Evolutionary conservation across 2,113 vertebrate species (phyloP).

Genomic region (Archocentrus centrarchus): DNA sequence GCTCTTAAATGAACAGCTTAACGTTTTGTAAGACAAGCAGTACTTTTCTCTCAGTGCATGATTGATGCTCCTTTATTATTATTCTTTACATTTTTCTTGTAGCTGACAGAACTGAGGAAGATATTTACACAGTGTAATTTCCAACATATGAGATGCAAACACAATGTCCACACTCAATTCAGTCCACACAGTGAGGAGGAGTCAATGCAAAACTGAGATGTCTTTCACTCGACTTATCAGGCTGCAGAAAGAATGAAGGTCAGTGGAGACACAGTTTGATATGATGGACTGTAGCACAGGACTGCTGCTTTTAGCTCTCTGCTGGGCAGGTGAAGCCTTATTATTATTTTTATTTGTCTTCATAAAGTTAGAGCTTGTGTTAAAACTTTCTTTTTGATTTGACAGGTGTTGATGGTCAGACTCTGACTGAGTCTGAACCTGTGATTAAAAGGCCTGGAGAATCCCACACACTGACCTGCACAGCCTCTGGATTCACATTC

Average conservation of each 20-base stretch:
- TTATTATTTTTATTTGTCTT: background rate
- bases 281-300: background rate
- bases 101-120: too few species aligned
- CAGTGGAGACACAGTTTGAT: rapidly evolving
- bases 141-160: background rate
- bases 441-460: too few species aligned
- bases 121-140: background rate
- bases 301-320: background rate
- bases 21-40: too few species aligned
- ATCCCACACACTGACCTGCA: too few species aligned
- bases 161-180: background rate
- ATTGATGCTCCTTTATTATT: too few species aligned
- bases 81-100: too few species aligned
- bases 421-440: too few species aligned
- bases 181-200: background rate
- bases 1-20: too few species aligned
- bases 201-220: background rate
- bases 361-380: background rate
- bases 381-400: background rate
- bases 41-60: too few species aligned
- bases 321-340: background rate
- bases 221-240: background rate
- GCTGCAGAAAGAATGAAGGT: background rate
- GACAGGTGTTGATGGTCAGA: too few species aligned
- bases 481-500: too few species aligned